These are phyloP conservation scores for Eulemur rufifrons DNA, from an alignment of 2,113 vertebrate genomes.

Conservation along the genomic window DNA sequence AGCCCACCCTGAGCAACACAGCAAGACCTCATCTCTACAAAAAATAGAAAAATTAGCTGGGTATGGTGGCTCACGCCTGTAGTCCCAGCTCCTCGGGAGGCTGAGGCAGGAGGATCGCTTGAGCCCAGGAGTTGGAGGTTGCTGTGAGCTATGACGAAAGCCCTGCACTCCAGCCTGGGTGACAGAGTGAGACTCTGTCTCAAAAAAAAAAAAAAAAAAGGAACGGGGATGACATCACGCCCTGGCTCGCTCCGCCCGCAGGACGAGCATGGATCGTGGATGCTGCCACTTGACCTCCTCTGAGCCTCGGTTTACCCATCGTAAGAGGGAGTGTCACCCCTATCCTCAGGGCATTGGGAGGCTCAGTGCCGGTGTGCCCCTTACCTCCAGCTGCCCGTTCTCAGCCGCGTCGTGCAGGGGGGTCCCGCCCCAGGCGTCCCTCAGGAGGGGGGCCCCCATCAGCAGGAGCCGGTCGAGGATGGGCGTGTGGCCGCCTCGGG, in stretches of 20 bases:
- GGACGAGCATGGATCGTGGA: not conserved
- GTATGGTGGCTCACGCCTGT: too few species aligned
- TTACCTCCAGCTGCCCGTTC: conserved; percentile 90
- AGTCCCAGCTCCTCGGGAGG: too few species aligned
- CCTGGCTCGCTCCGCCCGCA: fast-evolving
- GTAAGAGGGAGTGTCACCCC: fast-evolving
- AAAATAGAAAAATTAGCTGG: too few species aligned
- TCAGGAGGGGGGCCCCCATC: conserved; percentile 85
- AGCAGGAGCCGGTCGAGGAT: conserved; percentile 87
- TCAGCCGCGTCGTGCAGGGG: conserved; percentile 92
- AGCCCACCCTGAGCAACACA: too few species aligned
- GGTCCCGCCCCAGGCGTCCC: conserved; percentile 90
- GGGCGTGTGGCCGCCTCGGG: conserved; percentile 88
- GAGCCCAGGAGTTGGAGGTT: too few species aligned
- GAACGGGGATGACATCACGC: not conserved
- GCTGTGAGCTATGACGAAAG: too few species aligned
- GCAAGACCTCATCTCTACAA: too few species aligned
- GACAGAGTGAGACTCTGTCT: too few species aligned
- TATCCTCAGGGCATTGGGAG: not conserved
- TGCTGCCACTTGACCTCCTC: not conserved
- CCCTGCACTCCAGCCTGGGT: too few species aligned
- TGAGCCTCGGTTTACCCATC: not conserved
- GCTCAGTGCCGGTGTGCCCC: not conserved
- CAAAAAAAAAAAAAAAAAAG: too few species aligned
- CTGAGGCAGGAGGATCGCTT: too few species aligned